Percentiles rank a stretch among this genome's conserved stretches.
These are phyloP conservation scores for Chrysaora quinquecirrha DNA, from an alignment of 30 jellyfish, hydroid and myxozoan genomes.

Conservation along the genomic window DNA sequence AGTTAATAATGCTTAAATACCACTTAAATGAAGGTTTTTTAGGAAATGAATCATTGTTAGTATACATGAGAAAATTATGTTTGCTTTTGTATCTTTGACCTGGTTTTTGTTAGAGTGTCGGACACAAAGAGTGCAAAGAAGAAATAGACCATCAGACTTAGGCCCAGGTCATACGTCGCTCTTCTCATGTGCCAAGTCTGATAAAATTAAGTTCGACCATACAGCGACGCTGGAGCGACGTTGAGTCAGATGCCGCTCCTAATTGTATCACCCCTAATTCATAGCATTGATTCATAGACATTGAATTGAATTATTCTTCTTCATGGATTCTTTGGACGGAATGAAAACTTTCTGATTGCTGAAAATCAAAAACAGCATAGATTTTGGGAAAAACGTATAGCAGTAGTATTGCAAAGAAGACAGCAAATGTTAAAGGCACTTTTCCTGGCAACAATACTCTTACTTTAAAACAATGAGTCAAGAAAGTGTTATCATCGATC, in stretches of 20 bases:
- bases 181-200: too few species aligned
- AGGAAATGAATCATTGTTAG: too few species aligned
- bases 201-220: background rate
- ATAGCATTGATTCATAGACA: constrained; percentile 12
- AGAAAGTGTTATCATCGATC: constrained; percentile 17
- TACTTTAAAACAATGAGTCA: constrained; percentile 5
- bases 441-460: constrained; percentile 15
- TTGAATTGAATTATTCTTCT: background rate
- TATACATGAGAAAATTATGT: too few species aligned
- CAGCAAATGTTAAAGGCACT: constrained; percentile 24
- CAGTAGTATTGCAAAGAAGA: constrained; percentile 18
- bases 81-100: too few species aligned
- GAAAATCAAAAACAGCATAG: constrained; percentile 5
- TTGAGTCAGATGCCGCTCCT: constrained; percentile 29
- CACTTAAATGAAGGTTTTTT: too few species aligned
- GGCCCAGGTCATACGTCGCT: too few species aligned
- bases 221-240: constrained; percentile 29
- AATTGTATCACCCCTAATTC: constrained; percentile 21
- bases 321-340: constrained; percentile 5
- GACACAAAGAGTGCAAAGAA: too few species aligned
- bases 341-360: constrained; percentile 19
- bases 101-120: too few species aligned
- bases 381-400: constrained; percentile 17
- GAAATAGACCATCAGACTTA: too few species aligned
- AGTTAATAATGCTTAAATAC: too few species aligned